phyloP scores from a whole-genome alignment of 2,888 invertebrate species.

The Nemotelus pantherinus region DNA sequence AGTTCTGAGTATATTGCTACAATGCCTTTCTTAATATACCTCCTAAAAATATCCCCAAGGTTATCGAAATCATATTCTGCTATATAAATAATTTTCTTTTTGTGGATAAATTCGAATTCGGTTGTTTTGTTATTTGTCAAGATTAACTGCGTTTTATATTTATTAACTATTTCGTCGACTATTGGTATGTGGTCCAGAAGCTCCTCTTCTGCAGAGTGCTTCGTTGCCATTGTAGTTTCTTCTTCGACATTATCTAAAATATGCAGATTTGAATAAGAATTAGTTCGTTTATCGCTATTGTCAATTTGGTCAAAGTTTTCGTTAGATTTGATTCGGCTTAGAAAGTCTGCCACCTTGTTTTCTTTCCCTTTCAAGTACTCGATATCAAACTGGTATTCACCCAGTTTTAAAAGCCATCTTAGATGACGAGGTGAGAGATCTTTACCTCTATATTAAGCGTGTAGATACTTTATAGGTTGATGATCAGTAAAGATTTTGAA shows the following conservation, averaged over 20 bases:
- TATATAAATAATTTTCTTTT: constrained; percentile 44
- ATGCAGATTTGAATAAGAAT: too few species aligned
- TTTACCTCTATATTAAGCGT: constrained; percentile 47
- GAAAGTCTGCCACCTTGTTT: too few species aligned
- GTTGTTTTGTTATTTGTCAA: constrained; percentile 44
- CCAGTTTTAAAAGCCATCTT: constrained; percentile 48
- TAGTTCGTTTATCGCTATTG: too few species aligned
- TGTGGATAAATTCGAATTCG: constrained; percentile 40
- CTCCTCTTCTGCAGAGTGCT: too few species aligned
- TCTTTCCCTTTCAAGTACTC: too few species aligned
- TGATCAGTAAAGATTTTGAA: constrained; percentile 47
- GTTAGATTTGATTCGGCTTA: constrained; percentile 43
- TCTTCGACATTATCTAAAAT: too few species aligned
- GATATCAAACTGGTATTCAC: too few species aligned
- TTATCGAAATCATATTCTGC: constrained; percentile 22
- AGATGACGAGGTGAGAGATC: constrained; percentile 46
- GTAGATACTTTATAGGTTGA: constrained; percentile 47
- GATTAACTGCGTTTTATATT: constrained; percentile 50
- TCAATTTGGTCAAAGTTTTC: constrained; percentile 41
- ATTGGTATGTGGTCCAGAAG: constrained; percentile 43
- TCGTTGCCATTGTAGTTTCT: too few species aligned
- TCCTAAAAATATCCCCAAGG: constrained; percentile 43
- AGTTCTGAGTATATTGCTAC: constrained; percentile 48
- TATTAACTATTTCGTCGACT: constrained; percentile 49
- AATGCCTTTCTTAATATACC: constrained; percentile 38